phyloP scores from a whole-genome alignment of 2,797 vertebrate species.

The Argentina silus region DNA sequence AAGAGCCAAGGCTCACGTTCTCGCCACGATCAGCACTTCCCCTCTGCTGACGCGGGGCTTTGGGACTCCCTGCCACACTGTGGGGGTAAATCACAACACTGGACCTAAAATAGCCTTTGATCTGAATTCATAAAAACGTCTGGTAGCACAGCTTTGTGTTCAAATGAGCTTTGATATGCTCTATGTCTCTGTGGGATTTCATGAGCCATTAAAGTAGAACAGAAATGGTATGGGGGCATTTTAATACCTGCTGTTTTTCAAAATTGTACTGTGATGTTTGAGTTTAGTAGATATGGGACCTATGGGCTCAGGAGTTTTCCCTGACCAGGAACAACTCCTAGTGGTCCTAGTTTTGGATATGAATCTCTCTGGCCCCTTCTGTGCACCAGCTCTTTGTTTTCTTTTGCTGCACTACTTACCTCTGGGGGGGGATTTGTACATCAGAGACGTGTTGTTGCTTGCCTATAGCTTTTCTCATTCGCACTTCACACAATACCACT shows the following conservation, averaged over 20 bases:
- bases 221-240: neutral
- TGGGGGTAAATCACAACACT: neutral
- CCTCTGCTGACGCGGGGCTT: conserved; percentile 59
- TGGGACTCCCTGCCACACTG: neutral
- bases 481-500: neutral
- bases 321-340: no score
- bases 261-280: neutral
- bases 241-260: neutral
- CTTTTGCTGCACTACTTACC: neutral
- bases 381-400: neutral
- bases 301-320: no score
- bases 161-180: neutral
- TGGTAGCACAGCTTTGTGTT: neutral
- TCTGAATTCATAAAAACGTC: neutral
- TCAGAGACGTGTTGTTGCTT: neutral
- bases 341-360: no score
- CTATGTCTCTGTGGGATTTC: neutral
- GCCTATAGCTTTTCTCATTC: neutral
- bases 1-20: conserved; percentile 37
- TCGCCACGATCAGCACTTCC: conserved; percentile 63
- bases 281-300: no score
- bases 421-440: neutral
- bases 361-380: neutral
- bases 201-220: neutral
- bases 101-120: conserved; percentile 30